Conservation (phyloP, 2,113 vertebrate genomes). For the Sula dactylatra region DNA sequence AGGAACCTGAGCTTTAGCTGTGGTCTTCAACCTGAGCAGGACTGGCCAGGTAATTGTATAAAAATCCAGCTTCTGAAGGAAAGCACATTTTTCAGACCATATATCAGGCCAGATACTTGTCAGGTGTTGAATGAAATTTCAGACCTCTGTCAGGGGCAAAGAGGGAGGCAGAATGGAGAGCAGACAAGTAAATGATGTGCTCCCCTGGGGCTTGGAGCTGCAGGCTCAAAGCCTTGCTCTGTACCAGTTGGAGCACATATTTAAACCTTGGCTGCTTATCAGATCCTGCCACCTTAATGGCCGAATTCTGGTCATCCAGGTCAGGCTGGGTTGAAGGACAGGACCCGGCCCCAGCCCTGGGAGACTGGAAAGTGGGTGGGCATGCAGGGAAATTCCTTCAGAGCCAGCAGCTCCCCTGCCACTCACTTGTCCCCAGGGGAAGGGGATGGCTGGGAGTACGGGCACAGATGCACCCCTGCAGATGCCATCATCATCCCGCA, state of each 20-base stretch:
- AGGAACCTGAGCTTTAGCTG: background rate
- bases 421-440: accelerated
- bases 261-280: background rate
- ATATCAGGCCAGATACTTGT: background rate
- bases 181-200: background rate
- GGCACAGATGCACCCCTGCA: background rate
- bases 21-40: background rate
- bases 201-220: background rate
- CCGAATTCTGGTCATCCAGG: background rate
- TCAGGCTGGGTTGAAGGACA: background rate
- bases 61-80: background rate
- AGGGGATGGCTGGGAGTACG: accelerated
- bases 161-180: background rate
- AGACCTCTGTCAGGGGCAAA: background rate
- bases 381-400: background rate
- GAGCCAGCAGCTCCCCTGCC: background rate
- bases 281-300: background rate
- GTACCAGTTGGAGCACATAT: background rate
- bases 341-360: background rate
- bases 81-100: background rate
- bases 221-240: background rate
- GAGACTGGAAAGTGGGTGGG: background rate
- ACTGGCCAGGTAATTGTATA: background rate
- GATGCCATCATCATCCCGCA: accelerated
- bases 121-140: background rate